Base-by-base conservation (phyloP, 2,797 vertebrate genomes). In the Eospalax fontanierii region DNA sequence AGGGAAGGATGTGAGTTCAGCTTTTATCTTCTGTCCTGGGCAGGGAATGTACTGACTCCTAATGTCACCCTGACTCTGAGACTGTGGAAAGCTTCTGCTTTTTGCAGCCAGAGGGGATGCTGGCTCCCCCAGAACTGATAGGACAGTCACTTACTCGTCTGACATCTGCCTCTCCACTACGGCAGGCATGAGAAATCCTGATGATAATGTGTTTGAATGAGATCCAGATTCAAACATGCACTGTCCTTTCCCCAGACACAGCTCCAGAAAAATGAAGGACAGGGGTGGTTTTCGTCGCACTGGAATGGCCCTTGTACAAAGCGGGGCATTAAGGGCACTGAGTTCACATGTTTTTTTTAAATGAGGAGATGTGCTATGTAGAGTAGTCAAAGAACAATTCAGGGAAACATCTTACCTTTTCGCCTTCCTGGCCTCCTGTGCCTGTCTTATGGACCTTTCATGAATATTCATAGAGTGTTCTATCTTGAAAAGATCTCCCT, bases 261-360 rank as follows among this genome's bases (percentile, higher is more conserved):
- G 22, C 74, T 94, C 4, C 33, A 70, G 63, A 89, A 87, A n/a
- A 79, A 40, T 93, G 70, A 80, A 14, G 90, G 92, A 88, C 97
- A 81, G 88, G 97, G 95, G 85, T 89, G 95, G 94, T 96, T 98
- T 97, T 97, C 97, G 92, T 97, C 97, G 94, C 24, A 4, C 87
- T 97, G 84, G 81, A 71, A 21, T 95, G 90, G 92, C 93, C 96
- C 96, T 11, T 90, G n/a, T 93, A 95, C 96, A 84, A 71, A 92
- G 84, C 59, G 46, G 18, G 78, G 24, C 94, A 88, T 97, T 93
- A 96, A 90, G 93, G 90, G 96, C 88, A 87, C 76, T 95, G n/a
- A n/a, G 98, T 98, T 95, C 96, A 97, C 9, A 95, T 92, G 92
- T 40, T 85, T 97, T 78, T 59, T 98, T 92, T 93, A 94, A 97